Evolutionary conservation across 2,797 vertebrate species (phyloP), one percentile per base, ranked within the genome.

Genomic region (Manis crassicaudata): DNA sequence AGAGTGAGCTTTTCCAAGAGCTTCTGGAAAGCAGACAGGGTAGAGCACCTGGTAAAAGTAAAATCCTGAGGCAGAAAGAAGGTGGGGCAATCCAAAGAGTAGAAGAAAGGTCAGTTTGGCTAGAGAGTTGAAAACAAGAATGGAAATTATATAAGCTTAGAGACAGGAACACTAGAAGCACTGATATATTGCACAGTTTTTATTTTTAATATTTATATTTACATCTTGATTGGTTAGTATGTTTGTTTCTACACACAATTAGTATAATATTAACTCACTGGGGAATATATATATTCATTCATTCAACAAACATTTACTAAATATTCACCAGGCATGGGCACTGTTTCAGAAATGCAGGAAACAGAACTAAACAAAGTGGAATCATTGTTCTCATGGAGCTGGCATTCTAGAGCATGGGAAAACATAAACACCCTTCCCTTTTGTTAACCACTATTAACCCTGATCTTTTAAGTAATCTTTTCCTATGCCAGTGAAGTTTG

Each of bases 291-390:
- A 50, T 79, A 58, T 67, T 37, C 13, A 35, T 67, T 83, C 29
- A 52, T 60, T 95, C 70, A 92, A 25, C 5, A 67, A 87, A 65
- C 8, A 23, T 88, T 91, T 90, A 58, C 27, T 88, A 81, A 93
- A 90, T 21, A 89, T 56, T 87, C 77, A 54, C 4, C 27, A 37
- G n/a, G 23, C 54, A 81, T 1, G 88, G 56, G 17, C 6, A 37
- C 5, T 23, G 11, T 72, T 54, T 89, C 62, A 56, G 32, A 91
- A 92, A 87, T 46, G 12, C 12, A 50, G 8, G 37, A 75, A 89
- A 68, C 16, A 79, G 14, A 73, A 67, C 16, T 77, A 75, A 73
- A 5, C 4, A 70, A 88, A 83, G 25, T 46, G 56, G 29, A 88
- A 88, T 76, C n/a, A 70, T 6, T 77, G 6, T n/a, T 65, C 6